phyloP scores from a whole-genome alignment of 2,797 vertebrate genomes.

The Morelia viridis region DNA sequence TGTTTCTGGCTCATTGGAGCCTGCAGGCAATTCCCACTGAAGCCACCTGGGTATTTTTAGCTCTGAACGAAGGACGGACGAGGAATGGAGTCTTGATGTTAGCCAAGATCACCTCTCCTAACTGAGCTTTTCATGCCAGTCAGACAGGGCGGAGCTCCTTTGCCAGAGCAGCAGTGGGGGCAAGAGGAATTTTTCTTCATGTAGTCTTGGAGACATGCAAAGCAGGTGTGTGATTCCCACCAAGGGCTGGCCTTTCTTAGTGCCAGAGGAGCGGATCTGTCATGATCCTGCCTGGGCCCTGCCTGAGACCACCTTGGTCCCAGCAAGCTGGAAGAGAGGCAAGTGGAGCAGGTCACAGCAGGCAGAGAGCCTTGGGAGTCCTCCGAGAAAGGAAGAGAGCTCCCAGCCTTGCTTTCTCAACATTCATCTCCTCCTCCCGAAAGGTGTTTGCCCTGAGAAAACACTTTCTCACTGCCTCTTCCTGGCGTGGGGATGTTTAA shows the following conservation, averaged over 20 bases:
- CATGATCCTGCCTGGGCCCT: neutral
- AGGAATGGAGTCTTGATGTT: neutral
- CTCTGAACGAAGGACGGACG: conserved; percentile 43
- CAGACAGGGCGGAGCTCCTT: neutral
- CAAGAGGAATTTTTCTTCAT: neutral
- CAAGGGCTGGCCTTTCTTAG: neutral
- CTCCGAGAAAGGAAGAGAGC: neutral
- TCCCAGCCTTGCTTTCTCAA: neutral
- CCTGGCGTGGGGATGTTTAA: neutral
- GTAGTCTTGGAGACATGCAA: neutral
- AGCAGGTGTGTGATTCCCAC: neutral
- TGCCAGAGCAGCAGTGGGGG: neutral
- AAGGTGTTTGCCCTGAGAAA: neutral
- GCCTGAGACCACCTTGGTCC: neutral
- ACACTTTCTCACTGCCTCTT: too few relatives aligned
- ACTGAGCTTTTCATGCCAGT: neutral
- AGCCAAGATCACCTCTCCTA: neutral
- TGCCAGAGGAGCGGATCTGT: neutral
- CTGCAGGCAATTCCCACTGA: conserved; percentile 9
- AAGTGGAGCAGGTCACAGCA: neutral
- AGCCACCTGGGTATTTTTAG: conserved; percentile 62
- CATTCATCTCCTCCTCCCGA: neutral
- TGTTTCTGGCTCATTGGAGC: neutral
- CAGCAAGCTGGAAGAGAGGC: neutral
- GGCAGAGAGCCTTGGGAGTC: neutral